Conservation (phyloP, 23 tunicate genomes). For the Styela plicata region DNA sequence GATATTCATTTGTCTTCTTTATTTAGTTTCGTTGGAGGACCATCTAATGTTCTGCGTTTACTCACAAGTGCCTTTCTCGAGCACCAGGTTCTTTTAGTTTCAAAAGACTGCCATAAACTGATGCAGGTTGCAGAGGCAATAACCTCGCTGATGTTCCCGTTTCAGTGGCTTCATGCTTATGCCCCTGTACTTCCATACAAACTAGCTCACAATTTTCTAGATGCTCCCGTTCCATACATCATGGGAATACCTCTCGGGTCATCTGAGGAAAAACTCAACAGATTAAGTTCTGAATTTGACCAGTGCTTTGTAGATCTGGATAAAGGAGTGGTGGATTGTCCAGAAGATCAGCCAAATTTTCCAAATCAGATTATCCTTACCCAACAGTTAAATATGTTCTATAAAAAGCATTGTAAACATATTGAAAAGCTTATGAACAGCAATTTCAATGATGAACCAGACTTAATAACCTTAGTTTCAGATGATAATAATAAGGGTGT, state of each 20-base stretch:
- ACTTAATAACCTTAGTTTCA: too few relatives aligned
- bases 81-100: slow-evolving; percentile 69
- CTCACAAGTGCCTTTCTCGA: slow-evolving; percentile 74
- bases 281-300: slow-evolving; percentile 59
- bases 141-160: slow-evolving; percentile 81
- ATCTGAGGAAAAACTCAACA: slow-evolving; percentile 40
- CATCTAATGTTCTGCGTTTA: slow-evolving; percentile 57
- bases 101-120: slow-evolving; percentile 63
- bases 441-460: background rate
- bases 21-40: slow-evolving; percentile 53
- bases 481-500: background rate
- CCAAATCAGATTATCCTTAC: slow-evolving; percentile 55
- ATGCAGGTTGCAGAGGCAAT: slow-evolving; percentile 71
- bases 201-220: slow-evolving; percentile 65
- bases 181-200: slow-evolving; percentile 71
- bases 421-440: background rate
- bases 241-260: slow-evolving; percentile 60
- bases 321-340: slow-evolving; percentile 55
- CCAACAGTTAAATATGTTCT: slow-evolving; percentile 27
- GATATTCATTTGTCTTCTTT: slow-evolving; percentile 59
- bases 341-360: slow-evolving; percentile 87
- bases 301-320: slow-evolving; percentile 91
- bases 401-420: background rate
- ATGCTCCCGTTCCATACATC: slow-evolving; percentile 93
- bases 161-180: slow-evolving; percentile 74